These are phyloP conservation scores for Synchiropus splendidus DNA, from an alignment of 2,113 vertebrate species.

Conservation along the genomic window DNA sequence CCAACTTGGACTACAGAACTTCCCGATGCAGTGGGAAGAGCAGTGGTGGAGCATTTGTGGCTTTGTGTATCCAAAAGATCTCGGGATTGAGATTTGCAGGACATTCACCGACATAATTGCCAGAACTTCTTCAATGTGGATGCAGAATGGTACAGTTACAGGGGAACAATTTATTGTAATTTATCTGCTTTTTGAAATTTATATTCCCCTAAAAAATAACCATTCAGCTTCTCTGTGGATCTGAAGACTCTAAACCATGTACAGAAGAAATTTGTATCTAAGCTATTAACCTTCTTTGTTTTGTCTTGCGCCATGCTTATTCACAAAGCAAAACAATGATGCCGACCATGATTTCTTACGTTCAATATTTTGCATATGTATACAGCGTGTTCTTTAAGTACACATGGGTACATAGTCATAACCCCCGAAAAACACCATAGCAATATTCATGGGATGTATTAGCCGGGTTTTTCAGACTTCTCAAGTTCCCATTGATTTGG, in stretches of 20 bases:
- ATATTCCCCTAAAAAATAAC: slow-evolving; percentile 64
- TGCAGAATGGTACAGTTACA: slow-evolving; percentile 18
- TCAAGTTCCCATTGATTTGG: slow-evolving; percentile 45
- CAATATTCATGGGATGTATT: slow-evolving; percentile 66
- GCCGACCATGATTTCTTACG: slow-evolving; percentile 59
- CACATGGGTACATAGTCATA: slow-evolving; percentile 58
- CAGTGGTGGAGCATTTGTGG: slow-evolving; percentile 10
- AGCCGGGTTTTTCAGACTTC: slow-evolving; percentile 56
- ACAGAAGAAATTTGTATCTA: slow-evolving; percentile 75
- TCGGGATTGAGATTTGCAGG: too few relatives aligned
- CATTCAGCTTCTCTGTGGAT: slow-evolving; percentile 73
- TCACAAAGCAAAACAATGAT: slow-evolving; percentile 71
- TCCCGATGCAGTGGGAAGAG: slow-evolving; percentile 16
- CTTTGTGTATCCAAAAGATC: not conserved
- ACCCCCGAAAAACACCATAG: slow-evolving; percentile 53
- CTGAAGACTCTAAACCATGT: slow-evolving; percentile 77
- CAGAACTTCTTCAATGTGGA: slow-evolving; percentile 25
- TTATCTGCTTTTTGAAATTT: slow-evolving; percentile 76
- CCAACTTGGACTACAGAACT: slow-evolving; percentile 31
- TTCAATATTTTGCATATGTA: slow-evolving; percentile 63
- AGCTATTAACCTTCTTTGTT: slow-evolving; percentile 72
- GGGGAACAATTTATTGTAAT: slow-evolving; percentile 73
- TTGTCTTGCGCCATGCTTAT: slow-evolving; percentile 82
- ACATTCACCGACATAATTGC: slow-evolving; percentile 10
- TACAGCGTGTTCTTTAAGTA: slow-evolving; percentile 71